Conservation (phyloP, 2,113 vertebrate genomes). For the Sorex araneus region DNA sequence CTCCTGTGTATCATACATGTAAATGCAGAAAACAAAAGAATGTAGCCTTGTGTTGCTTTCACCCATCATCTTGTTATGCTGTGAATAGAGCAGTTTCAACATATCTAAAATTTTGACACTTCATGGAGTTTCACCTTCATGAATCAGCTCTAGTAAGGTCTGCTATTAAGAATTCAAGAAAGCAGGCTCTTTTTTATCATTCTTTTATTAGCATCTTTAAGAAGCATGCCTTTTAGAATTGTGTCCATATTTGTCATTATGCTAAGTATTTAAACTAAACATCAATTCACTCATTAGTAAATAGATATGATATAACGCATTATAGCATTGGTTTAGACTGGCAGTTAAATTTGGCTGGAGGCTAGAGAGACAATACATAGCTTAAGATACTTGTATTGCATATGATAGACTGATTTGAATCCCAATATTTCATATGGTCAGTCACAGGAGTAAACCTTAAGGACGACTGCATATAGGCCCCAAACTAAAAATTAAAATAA, state of each 20-base stretch:
- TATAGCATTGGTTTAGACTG: neutral
- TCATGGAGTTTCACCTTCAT: neutral
- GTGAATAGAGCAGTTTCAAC: neutral
- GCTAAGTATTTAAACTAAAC: neutral
- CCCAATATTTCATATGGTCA: too few species aligned
- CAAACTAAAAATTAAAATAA: too few species aligned
- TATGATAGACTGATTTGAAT: too few species aligned
- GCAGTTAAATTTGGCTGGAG: neutral
- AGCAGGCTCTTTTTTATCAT: neutral
- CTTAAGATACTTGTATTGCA: too few species aligned
- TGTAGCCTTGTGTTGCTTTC: neutral
- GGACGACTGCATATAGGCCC: too few species aligned
- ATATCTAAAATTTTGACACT: neutral
- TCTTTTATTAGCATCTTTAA: neutral
- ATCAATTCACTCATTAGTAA: neutral
- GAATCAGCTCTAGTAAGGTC: too few species aligned
- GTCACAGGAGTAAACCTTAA: too few species aligned
- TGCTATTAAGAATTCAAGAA: neutral
- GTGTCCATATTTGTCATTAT: neutral
- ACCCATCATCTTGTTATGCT: neutral
- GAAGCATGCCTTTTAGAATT: neutral
- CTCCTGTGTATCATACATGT: neutral
- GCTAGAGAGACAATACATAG: too few species aligned
- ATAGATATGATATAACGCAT: neutral
- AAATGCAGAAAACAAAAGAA: neutral